Base-by-base conservation (phyloP, 1,140 invertebrate species). In the Tetranychus cinnabarinus region DNA sequence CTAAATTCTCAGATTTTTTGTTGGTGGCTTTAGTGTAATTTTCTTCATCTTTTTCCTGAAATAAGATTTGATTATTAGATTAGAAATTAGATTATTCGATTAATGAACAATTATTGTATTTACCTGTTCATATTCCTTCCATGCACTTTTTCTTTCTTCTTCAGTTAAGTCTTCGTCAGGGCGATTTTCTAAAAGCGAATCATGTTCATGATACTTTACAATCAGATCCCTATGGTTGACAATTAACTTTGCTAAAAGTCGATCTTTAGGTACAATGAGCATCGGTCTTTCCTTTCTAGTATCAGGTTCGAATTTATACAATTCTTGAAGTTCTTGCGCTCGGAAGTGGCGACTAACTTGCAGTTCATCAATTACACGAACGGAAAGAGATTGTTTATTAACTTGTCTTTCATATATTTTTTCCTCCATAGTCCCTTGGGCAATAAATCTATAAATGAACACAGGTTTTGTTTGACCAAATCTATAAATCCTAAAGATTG, bases 281-380 rank as follows among this genome's bases (percentile, higher is more conserved):
- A 69, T 73, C 33, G 23, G 10, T 55, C 67, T n/a, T 15, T 47
- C 46, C 23, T 47, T 47, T n/a, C 12, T n/a, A 34, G 61, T 63
- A 63, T 83, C 79, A 3, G 88, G 83, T 61, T 79, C 78, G 66
- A 85, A 89, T 10, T 77, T 79, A 72, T 98, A 98, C 36, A 97
- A 75, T 71, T 93, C 87, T 23, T 80, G 79, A 35, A 97, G 75
- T 73, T 96, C 88, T 63, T 82, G 79, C 67, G 83, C 80, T 33
- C 82, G 88, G 70, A 93, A 97, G 75, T 97, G 91, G 42, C 93
- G 75, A 69, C 91, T 86, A 64, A 97, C 93, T 75, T 97, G 92
- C 68, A 93, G 85, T 71, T 98, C 92, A 75, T 99, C 95, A 0
- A 98, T 88, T 2, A 98, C 90, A 34, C 93, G 78, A 74, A 97